Conservation (phyloP, 2,113 vertebrate genomes). For the Scopus umbretta region DNA sequence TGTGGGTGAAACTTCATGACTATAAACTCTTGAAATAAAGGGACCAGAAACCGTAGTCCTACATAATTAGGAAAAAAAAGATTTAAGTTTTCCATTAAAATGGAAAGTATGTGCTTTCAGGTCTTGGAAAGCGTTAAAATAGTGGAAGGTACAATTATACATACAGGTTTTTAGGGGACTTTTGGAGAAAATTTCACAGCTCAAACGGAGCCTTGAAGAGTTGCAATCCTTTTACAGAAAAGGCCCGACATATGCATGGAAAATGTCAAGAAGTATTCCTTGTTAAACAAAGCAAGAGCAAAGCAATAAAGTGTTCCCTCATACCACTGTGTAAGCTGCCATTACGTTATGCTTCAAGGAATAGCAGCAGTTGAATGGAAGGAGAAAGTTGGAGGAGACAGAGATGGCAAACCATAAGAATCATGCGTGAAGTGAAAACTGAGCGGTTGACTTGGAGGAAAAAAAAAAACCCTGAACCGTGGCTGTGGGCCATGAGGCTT, state of each 20-base stretch:
- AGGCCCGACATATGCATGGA: not conserved
- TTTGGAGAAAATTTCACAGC: not conserved
- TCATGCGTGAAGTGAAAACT: not conserved
- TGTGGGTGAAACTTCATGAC: not conserved
- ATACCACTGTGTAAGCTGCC: not conserved
- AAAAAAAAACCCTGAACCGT: not conserved
- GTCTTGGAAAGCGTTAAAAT: not conserved
- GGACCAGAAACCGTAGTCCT: not conserved
- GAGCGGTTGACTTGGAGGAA: not conserved
- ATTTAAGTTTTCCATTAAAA: not conserved
- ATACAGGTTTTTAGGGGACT: not conserved
- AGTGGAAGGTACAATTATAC: not conserved
- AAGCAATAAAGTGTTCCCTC: not conserved
- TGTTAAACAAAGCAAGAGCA: not conserved
- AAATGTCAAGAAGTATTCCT: not conserved
- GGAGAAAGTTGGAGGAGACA: not conserved
- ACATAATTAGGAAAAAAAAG: not conserved
- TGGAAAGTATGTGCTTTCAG: not conserved
- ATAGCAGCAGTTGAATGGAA: not conserved
- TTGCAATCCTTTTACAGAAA: not conserved
- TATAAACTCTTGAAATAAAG: not conserved
- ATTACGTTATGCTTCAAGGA: not conserved
- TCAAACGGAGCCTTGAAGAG: not conserved
- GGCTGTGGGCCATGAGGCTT: not conserved
- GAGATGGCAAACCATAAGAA: not conserved